Conservation (phyloP, 2,888 invertebrate species). For the Zaprionus bogoriensis region DNA sequence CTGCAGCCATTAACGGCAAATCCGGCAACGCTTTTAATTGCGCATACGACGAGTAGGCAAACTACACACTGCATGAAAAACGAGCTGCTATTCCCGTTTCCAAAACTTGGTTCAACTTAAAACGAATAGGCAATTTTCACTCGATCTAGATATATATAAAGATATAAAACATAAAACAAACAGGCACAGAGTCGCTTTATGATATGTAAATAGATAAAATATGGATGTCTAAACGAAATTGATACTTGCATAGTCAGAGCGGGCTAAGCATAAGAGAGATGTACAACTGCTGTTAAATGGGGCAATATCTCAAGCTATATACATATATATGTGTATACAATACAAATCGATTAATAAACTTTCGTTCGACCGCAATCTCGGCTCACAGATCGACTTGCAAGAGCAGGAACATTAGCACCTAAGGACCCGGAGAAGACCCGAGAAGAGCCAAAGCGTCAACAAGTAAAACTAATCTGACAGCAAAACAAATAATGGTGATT, state of each 20-base stretch:
- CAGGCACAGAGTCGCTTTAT: too few relatives aligned
- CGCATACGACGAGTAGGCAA: constrained; percentile 55
- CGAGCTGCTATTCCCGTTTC: constrained; percentile 39
- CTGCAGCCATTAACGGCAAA: constrained; percentile 70
- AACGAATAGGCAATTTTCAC: neutral
- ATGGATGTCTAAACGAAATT: too few relatives aligned
- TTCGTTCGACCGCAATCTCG: neutral
- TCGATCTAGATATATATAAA: too few relatives aligned
- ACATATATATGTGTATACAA: neutral
- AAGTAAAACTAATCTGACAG: constrained; percentile 75
- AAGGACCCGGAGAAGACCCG: constrained; percentile 33
- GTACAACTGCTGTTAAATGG: constrained; percentile 2
- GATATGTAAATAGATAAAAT: too few relatives aligned
- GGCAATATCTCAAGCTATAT: constrained; percentile 40
- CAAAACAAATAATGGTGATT: constrained; percentile 73
- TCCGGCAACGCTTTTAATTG: constrained; percentile 76
- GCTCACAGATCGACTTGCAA: constrained; percentile 8
- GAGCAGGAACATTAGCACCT: constrained; percentile 51
- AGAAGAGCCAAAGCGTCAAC: constrained; percentile 57
- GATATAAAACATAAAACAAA: too few relatives aligned
- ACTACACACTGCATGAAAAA: constrained; percentile 53
- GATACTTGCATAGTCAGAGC: neutral
- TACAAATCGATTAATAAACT: constrained; percentile 47
- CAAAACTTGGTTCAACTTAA: neutral
- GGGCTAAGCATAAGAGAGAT: neutral